phyloP scores from a whole-genome alignment of 2,113 vertebrate species.

The Struthio camelus region DNA sequence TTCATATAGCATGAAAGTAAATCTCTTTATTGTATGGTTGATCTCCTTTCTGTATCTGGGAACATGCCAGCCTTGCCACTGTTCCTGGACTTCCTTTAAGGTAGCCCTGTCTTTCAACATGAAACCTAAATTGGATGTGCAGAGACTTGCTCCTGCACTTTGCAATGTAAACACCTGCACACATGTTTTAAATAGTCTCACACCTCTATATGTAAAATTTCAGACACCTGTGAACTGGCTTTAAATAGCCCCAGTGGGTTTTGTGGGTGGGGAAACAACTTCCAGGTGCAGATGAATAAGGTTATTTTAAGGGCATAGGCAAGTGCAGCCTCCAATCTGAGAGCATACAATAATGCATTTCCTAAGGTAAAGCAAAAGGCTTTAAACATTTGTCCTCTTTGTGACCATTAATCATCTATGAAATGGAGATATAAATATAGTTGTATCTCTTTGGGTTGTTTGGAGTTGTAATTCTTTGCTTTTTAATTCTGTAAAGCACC shows the following conservation, averaged over 20 bases:
- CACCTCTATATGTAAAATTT: slow-evolving; percentile 64
- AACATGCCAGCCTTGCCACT: slow-evolving; percentile 33
- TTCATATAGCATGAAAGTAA: background rate
- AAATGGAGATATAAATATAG: background rate
- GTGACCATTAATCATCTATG: background rate
- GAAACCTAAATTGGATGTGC: slow-evolving; percentile 40
- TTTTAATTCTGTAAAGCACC: background rate
- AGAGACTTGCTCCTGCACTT: slow-evolving; percentile 25
- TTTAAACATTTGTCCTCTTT: background rate
- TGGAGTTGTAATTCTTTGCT: background rate
- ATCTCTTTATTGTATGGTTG: background rate
- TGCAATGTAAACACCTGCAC: slow-evolving; percentile 60
- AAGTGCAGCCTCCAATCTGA: background rate
- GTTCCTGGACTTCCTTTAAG: slow-evolving; percentile 53
- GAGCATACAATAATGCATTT: background rate
- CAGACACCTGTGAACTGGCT: slow-evolving; percentile 58
- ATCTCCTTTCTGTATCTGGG: slow-evolving; percentile 6
- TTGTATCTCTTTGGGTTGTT: background rate
- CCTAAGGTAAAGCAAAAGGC: background rate
- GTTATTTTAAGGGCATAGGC: slow-evolving; percentile 55
- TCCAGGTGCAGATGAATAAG: slow-evolving; percentile 48
- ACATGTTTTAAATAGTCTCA: slow-evolving; percentile 63
- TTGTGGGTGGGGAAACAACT: slow-evolving; percentile 60
- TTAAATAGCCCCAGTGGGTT: slow-evolving; percentile 50
- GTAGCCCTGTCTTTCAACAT: slow-evolving; percentile 23